Base-by-base conservation (phyloP, 2,888 invertebrate genomes). In the Orthosia incerta region DNA sequence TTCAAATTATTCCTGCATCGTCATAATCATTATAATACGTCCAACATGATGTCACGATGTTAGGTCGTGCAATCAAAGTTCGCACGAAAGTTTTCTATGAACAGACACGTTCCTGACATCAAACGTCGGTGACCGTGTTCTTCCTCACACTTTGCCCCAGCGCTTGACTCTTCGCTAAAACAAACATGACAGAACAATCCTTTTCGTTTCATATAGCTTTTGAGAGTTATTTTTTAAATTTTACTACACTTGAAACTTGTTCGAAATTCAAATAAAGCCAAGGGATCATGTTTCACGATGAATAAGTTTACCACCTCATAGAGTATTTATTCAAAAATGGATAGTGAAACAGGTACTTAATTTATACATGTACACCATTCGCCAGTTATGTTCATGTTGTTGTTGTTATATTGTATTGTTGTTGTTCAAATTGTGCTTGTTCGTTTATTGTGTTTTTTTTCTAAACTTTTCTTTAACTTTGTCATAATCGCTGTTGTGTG, bases 31-130 rank as follows among this genome's bases (percentile, higher is more conserved):
- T 68, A 79, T 81, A 79, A 76, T 80, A 80, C 67, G 63, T 55
- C 76, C 68, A 64, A 64, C 78, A 79, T 71, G 62, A 80, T 74
- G 67, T 72, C 71, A 82, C 79, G 67, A 83, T 60, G 69, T 70
- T 59, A 73, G 73, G 51, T 83, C 79, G 82, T 82, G 79, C 79
- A 71, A 82, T 65, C 77, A 71, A 75, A 79, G 71, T 70, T 80
- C 61, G 61, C 73, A 73, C 80, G 69, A 76, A 83, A 83, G 74
- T 76, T 74, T 79, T 67, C 59, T 81, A 68, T 76, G 65, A 71
- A 67, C 23, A 62, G 60, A 68, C 70, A 72, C 61, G 69, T 61
- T 70, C 57, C 55, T 12, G 63, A 67, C 68, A 71, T 78, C 66
- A 71, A 71, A 46, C 51, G 68, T 23, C 51, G 51, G 53, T 45